Percentiles rank a stretch among this genome's conserved stretches.
These are phyloP conservation scores for Streblospio benedicti DNA, from an alignment of 1,140 invertebrate genomes.

Conservation along the genomic window DNA sequence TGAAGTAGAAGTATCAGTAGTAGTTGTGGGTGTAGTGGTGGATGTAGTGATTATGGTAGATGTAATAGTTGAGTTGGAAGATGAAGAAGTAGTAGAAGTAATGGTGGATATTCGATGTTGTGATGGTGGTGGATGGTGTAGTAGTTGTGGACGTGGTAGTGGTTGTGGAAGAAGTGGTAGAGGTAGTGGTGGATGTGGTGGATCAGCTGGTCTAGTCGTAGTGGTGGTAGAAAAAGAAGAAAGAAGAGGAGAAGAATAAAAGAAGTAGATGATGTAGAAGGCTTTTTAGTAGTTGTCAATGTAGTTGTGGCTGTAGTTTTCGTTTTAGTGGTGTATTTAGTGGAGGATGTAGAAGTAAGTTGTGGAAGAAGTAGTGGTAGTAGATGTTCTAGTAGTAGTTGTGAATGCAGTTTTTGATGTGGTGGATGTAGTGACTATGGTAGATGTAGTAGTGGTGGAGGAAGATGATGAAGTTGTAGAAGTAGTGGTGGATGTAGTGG, in stretches of 20 bases:
- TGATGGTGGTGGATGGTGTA: too few relatives aligned
- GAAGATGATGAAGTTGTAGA: neutral
- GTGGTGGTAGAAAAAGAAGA: too few relatives aligned
- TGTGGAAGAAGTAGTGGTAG: constrained; percentile 1
- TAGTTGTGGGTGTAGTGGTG: constrained; percentile 1
- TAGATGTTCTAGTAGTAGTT: neutral
- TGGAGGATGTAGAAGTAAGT: neutral
- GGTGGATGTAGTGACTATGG: neutral
- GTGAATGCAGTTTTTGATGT: neutral
- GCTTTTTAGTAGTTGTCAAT: too few relatives aligned
- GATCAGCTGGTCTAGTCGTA: too few relatives aligned
- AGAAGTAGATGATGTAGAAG: too few relatives aligned
- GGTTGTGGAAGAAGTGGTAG: too few relatives aligned
- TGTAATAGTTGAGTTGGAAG: neutral
- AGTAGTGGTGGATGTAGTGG: constrained; percentile 1
- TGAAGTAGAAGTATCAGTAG: neutral
- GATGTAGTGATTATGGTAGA: neutral
- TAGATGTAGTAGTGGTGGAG: constrained; percentile 1
- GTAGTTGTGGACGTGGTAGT: too few relatives aligned
- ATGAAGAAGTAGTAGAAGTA: constrained; percentile 2
- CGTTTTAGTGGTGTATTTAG: too few relatives aligned
- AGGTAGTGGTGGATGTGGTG: too few relatives aligned
- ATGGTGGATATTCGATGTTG: too few relatives aligned
- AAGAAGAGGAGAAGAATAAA: too few relatives aligned
- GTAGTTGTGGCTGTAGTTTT: too few relatives aligned